These are phyloP conservation scores for Cettia cetti DNA, from an alignment of 2,113 vertebrate genomes.

Conservation along the genomic window DNA sequence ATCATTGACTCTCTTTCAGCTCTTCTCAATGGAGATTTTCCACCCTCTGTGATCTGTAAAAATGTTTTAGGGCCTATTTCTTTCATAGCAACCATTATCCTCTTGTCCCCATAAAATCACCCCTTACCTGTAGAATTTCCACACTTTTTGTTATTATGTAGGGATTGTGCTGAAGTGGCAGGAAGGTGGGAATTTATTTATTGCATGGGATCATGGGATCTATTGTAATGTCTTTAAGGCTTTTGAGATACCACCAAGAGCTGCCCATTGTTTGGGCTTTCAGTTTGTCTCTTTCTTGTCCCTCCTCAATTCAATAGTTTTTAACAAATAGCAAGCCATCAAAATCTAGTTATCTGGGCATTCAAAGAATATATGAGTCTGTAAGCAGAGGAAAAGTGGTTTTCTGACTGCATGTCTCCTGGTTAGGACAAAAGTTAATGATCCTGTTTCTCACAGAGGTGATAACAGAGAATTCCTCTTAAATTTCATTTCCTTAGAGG, in stretches of 20 bases:
- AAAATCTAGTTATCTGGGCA: not conserved
- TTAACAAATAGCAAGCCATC: not conserved
- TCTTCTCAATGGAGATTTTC: not conserved
- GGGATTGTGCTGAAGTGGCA: not conserved
- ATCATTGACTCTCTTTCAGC: not conserved
- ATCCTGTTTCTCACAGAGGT: not conserved
- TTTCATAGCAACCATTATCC: not conserved
- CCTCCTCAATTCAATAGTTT: not conserved
- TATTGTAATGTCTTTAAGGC: not conserved
- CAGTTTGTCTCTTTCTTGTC: not conserved
- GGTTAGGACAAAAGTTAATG: not conserved
- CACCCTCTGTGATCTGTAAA: not conserved
- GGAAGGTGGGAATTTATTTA: not conserved
- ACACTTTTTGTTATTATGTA: not conserved
- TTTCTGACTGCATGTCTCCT: not conserved
- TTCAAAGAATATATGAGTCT: not conserved
- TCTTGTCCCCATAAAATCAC: not conserved
- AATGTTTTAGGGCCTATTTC: not conserved
- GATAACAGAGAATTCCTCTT: not conserved
- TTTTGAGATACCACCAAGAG: not conserved
- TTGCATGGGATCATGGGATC: not conserved
- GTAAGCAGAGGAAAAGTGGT: not conserved
- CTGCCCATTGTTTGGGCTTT: not conserved
- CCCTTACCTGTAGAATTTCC: not conserved
- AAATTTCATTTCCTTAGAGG: not conserved